Base-by-base conservation (phyloP, 2,797 vertebrate genomes). In the Clamator glandarius region DNA sequence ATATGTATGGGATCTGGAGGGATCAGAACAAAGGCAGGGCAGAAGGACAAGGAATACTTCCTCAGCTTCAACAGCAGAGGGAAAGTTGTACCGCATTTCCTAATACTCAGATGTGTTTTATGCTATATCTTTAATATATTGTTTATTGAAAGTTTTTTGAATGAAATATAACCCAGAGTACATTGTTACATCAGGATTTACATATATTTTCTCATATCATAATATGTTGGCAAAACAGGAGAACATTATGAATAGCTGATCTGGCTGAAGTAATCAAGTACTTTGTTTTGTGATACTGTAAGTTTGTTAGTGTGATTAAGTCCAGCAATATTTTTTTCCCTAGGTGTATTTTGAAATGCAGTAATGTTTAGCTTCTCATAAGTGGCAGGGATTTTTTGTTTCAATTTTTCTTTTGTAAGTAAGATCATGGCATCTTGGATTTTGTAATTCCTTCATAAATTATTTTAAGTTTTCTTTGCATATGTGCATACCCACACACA, bases 381-480 rank as follows among this genome's bases (percentile, higher is more conserved):
- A 28, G 73, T 83, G 42, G 50, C n/a, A 91, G 33, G 39, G 26
- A 5, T 5, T 13, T 81, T 87, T 48, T 6, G 6, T 25, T 81
- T 84, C 17, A 67, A 31, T 76, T 78, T 77, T 78, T 51, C 50
- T 92, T 64, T 63, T 83, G 61, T 80, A 88, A 90, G 42, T 36
- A 83, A 72, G 31, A 70, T 89, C 85, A 83, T 29, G 24, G 21
- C 63, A 87, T 85, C 59, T 94, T 78, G 69, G 39, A 74, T 89
- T 92, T 89, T 92, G 15, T 61, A 94, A 85, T 92, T 89, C 42
- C 76, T 95, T 92, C 79, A 85, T 92, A 94, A 92, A 96, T 94
- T 95, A 95, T 96, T 96, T 96, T 95, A 95, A 94, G 88, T 80
- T 94, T 94, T 92, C 93, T 87, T 94, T 94, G 88, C 92, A 93